These are phyloP conservation scores for Solea solea DNA, from an alignment of 2,113 vertebrate species.

Conservation along the genomic window DNA sequence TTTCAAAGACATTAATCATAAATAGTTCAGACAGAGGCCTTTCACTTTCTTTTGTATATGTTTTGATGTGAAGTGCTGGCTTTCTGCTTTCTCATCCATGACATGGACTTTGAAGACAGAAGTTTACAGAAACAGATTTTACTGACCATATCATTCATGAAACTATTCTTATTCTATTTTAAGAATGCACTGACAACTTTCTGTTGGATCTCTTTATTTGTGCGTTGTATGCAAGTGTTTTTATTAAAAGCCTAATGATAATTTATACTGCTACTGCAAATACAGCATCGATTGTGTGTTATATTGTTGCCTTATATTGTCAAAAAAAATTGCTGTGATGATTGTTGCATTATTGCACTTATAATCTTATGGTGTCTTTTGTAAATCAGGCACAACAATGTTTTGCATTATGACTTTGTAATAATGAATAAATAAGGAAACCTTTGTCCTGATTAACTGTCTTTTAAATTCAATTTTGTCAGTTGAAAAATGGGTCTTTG, in stretches of 20 bases:
- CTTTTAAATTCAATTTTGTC: background rate
- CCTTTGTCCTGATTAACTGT: constrained; percentile 19
- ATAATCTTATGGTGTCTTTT: constrained; percentile 47
- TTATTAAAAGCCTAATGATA: constrained; percentile 49
- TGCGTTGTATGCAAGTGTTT: constrained; percentile 47
- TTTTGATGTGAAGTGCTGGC: constrained; percentile 29
- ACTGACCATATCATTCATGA: constrained; percentile 26
- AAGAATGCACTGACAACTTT: constrained; percentile 55
- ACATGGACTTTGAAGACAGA: constrained; percentile 37
- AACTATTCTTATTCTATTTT: constrained; percentile 48
- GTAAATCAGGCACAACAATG: constrained; percentile 41
- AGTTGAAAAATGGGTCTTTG: too few species aligned
- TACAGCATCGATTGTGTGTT: constrained; percentile 47
- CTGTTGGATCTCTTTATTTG: constrained; percentile 55
- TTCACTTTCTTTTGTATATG: constrained; percentile 20
- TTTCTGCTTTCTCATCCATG: constrained; percentile 27
- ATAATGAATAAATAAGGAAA: constrained; percentile 47
- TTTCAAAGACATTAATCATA: constrained; percentile 33
- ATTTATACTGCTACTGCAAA: constrained; percentile 62
- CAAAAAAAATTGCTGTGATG: constrained; percentile 34
- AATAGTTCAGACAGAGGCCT: constrained; percentile 30
- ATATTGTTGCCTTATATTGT: constrained; percentile 59
- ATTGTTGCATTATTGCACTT: constrained; percentile 50
- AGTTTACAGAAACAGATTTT: constrained; percentile 48
- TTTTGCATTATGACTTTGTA: constrained; percentile 68